Evolutionary conservation across 2,888 invertebrate genomes (phyloP), one percentile per base, ranked within the genome.

Genomic region (Gastracanthus pulcherrimus): DNA sequence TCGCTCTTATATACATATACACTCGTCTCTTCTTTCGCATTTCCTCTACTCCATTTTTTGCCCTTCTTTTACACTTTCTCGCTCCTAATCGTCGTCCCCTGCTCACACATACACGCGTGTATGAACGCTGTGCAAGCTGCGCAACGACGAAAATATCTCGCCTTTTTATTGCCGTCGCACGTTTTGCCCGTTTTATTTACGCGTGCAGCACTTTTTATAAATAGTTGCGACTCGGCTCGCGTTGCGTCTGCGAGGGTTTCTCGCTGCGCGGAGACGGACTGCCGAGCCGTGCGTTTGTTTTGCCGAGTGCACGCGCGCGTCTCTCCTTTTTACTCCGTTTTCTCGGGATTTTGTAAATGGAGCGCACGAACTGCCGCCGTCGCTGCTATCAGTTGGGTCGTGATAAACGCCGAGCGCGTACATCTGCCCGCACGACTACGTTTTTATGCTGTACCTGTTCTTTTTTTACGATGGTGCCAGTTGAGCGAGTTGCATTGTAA

Each of bases 111-210:
- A 48, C 1, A 19, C 11, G 19, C 19, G n/a, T 7, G 19, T 19
- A 13, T 48, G 19, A 7, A 48, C n/a, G n/a, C 48, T 48, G 2
- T 5, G 5, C 9, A 55, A 6, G 51, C n/a, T 41, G 31, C n/a
- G n/a, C 58, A 11, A 11, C n/a, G 55, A 69, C 45, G 9, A 77
- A 70, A 77, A 77, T 77, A 77, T 11, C 36, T 51, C 36, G 58
- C 2, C 38, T 58, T 76, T 76, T 76, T 41, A 76, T 69, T 60
- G 23, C 41, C 13, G 5, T n/a, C 31, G n/a, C 36, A 29, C 60
- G 16, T 60, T 60, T 60, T 29, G 16, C 60, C 13, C 29, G 60
- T 16, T n/a, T 64, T 51, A 23, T 64, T 62, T 74, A 31, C 41
- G 41, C 41, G 16, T 26, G 41, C 36, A 13, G 36, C 13, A 38